phyloP scores from a whole-genome alignment of 2,888 invertebrate genomes.

The Dynastes maya region DNA sequence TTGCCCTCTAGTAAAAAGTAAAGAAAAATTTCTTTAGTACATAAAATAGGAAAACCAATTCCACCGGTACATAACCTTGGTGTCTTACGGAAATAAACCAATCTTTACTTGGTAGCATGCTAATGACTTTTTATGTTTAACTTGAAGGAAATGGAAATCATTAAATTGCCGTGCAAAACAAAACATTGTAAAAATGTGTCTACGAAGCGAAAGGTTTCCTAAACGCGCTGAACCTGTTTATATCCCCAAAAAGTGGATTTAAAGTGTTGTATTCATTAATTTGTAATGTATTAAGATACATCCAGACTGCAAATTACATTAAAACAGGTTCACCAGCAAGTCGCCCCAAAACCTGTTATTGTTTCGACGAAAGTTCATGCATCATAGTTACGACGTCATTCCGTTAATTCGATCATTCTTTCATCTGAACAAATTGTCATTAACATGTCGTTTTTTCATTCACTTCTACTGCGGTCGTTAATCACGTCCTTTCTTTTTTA shows the following conservation, averaged over 20 bases:
- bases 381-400: constrained; percentile 9
- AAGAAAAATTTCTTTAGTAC: too few species aligned
- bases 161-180: too few species aligned
- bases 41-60: too few species aligned
- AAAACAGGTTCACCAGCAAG: not conserved
- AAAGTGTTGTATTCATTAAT: constrained; percentile 2
- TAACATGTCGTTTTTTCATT: constrained; percentile 30
- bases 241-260: not conserved
- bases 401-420: constrained; percentile 24
- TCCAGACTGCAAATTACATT: not conserved
- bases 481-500: constrained; percentile 28
- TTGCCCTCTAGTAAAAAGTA: too few species aligned
- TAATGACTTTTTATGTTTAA: too few species aligned
- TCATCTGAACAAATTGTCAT: constrained; percentile 48
- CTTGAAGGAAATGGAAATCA: too few species aligned
- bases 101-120: too few species aligned
- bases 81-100: too few species aligned
- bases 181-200: too few species aligned
- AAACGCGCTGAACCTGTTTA: not conserved
- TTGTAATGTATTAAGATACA: not conserved
- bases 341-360: not conserved
- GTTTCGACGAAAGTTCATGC: constrained; percentile 16
- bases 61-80: too few species aligned
- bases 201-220: too few species aligned
- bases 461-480: constrained; percentile 30